These are phyloP conservation scores for Hemicrepidius hirtus DNA, from an alignment of 2,888 invertebrate genomes.

Conservation along the genomic window DNA sequence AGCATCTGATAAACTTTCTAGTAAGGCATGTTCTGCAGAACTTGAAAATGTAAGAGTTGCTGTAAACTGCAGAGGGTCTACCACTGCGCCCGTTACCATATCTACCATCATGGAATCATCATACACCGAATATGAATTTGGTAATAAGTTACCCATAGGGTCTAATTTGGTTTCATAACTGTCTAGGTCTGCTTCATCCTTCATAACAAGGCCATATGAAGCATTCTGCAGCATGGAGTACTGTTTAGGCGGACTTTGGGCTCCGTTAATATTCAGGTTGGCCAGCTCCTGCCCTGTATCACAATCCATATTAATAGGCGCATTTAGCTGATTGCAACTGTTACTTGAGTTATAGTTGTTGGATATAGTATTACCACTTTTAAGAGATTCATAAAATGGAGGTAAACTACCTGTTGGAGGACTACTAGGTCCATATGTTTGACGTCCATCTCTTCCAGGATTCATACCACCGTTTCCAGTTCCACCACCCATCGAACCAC, in stretches of 20 bases:
- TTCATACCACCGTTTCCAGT: slow-evolving; percentile 84
- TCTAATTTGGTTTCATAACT: slow-evolving; percentile 84
- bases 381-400: slow-evolving; percentile 92
- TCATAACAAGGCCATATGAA: slow-evolving; percentile 85
- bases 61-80: slow-evolving; percentile 88
- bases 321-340: slow-evolving; percentile 81
- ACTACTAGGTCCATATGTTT: slow-evolving; percentile 91
- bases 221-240: slow-evolving; percentile 88
- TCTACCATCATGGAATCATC: slow-evolving; percentile 91
- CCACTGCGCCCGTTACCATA: slow-evolving; percentile 83
- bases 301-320: slow-evolving; percentile 84
- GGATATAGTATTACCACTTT: slow-evolving; percentile 83
- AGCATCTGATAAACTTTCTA: slow-evolving; percentile 86
- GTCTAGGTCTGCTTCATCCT: slow-evolving; percentile 86
- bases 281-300: slow-evolving; percentile 81
- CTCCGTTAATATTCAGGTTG: slow-evolving; percentile 72
- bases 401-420: slow-evolving; percentile 91
- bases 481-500: slow-evolving; percentile 75
- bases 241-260: slow-evolving; percentile 76
- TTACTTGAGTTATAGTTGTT: slow-evolving; percentile 80
- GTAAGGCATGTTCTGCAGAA: slow-evolving; percentile 83
- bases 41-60: slow-evolving; percentile 87
- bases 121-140: slow-evolving; percentile 78
- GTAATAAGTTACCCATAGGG: slow-evolving; percentile 77
- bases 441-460: slow-evolving; percentile 85